These are phyloP conservation scores for Agrotis puta DNA, from an alignment of 2,888 invertebrate species.

Conservation along the genomic window DNA sequence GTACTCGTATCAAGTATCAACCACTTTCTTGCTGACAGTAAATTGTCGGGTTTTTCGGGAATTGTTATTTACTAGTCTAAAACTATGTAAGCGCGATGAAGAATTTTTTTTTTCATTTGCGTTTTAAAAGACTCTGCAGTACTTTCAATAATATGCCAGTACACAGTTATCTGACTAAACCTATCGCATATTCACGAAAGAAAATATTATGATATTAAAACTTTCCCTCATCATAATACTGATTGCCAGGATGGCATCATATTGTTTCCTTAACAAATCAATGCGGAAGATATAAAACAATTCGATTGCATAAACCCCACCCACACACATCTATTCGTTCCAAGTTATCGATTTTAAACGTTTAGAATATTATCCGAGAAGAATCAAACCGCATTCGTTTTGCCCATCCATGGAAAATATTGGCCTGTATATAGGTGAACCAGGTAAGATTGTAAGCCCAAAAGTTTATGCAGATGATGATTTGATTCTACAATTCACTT, in stretches of 20 bases:
- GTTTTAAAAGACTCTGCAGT: no score
- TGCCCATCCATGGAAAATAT: no score
- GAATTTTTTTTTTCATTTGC: no score
- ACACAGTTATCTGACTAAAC: neutral
- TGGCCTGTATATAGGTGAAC: no score
- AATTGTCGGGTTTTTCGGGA: no score
- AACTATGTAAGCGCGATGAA: no score
- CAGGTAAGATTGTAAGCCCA: no score
- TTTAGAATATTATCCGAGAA: slow-evolving; percentile 14
- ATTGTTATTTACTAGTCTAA: no score
- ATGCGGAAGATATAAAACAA: slow-evolving; percentile 38
- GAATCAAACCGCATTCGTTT: neutral
- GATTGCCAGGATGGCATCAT: slow-evolving; percentile 28
- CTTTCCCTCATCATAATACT: slow-evolving; percentile 24
- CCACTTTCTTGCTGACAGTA: no score
- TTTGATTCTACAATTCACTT: slow-evolving; percentile 5
- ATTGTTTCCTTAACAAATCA: slow-evolving; percentile 13
- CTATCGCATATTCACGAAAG: neutral
- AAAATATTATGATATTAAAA: slow-evolving; percentile 3
- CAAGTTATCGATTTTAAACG: slow-evolving; percentile 31
- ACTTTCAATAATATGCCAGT: no score
- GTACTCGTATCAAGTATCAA: no score
- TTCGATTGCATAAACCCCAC: slow-evolving; percentile 20
- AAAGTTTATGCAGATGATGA: no score
- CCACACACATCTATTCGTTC: slow-evolving; percentile 38